phyloP scores from a whole-genome alignment of 2,797 vertebrate species.

The Melanotaenia pygmaea region DNA sequence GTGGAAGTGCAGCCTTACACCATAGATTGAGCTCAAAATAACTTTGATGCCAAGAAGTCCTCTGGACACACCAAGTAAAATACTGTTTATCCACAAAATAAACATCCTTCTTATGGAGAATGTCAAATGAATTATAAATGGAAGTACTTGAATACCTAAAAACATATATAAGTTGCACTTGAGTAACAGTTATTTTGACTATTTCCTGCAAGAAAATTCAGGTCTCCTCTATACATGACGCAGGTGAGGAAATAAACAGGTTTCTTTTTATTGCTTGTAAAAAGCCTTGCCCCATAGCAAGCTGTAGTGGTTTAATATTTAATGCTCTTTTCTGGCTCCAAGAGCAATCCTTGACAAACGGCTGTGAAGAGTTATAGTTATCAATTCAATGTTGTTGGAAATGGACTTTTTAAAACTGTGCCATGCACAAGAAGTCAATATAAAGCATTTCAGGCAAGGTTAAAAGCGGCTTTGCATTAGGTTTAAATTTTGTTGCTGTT shows the following conservation, averaged over 20 bases:
- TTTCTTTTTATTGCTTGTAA: constrained; percentile 63
- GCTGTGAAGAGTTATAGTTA: constrained; percentile 32
- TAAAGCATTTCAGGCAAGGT: constrained; percentile 10
- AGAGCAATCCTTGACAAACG: constrained; percentile 48
- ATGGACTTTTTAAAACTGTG: constrained; percentile 20
- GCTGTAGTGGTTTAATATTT: constrained; percentile 68
- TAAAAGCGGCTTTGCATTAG: constrained; percentile 40
- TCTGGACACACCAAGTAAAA: not conserved
- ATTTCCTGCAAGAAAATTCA: constrained; percentile 44
- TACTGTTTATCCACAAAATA: not conserved
- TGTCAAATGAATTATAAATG: not conserved
- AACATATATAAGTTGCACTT: not conserved
- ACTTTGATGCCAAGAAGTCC: not conserved
- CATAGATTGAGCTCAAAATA: no score
- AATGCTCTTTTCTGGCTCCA: constrained; percentile 57
- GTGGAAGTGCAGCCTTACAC: no score
- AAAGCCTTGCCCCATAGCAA: constrained; percentile 50
- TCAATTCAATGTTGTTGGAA: constrained; percentile 31
- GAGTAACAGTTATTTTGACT: not conserved
- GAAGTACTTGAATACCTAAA: not conserved
- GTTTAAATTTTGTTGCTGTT: constrained; percentile 1
- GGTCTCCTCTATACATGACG: constrained; percentile 43
- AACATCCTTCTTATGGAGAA: not conserved
- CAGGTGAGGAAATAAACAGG: constrained; percentile 57
- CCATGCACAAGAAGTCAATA: not conserved